phyloP scores from a whole-genome alignment of 2,797 vertebrate species.

The Poecilia velifera region DNA sequence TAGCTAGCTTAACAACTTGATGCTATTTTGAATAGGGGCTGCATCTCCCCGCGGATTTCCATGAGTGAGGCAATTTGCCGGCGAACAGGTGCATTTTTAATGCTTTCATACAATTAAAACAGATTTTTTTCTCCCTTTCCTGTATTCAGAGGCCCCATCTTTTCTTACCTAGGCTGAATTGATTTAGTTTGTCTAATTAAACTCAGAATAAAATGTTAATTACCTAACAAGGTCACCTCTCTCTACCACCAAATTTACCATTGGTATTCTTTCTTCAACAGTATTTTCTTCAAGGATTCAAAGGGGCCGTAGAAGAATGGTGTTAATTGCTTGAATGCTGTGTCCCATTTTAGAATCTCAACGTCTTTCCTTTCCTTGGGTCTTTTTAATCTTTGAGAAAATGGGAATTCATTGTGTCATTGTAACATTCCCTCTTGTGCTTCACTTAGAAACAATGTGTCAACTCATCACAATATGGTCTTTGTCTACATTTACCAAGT shows the following conservation, averaged over 20 bases:
- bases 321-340: slow-evolving; percentile 84
- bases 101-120: slow-evolving; percentile 86
- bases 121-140: slow-evolving; percentile 75
- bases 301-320: slow-evolving; percentile 81
- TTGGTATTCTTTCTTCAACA: slow-evolving; percentile 78
- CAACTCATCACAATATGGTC: slow-evolving; percentile 81
- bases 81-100: slow-evolving; percentile 86
- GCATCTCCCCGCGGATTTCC: slow-evolving; percentile 78
- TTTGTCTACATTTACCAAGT: slow-evolving; percentile 79
- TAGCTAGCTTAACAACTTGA: slow-evolving; percentile 84
- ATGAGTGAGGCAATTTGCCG: slow-evolving; percentile 83
- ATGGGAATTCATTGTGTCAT: slow-evolving; percentile 81
- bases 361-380: slow-evolving; percentile 73
- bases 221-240: slow-evolving; percentile 87
- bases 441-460: slow-evolving; percentile 76
- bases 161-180: slow-evolving; percentile 85
- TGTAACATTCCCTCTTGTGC: slow-evolving; percentile 75
- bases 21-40: slow-evolving; percentile 83
- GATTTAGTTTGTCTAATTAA: slow-evolving; percentile 88
- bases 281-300: slow-evolving; percentile 79
- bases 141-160: slow-evolving; percentile 77
- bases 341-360: slow-evolving; percentile 83
- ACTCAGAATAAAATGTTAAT: slow-evolving; percentile 87
- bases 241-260: slow-evolving; percentile 80
- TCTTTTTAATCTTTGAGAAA: slow-evolving; percentile 78